Percentiles rank a stretch among this genome's conserved stretches.
phyloP scores from a whole-genome alignment of 2,888 invertebrate genomes.

The Oscheius sp. region DNA sequence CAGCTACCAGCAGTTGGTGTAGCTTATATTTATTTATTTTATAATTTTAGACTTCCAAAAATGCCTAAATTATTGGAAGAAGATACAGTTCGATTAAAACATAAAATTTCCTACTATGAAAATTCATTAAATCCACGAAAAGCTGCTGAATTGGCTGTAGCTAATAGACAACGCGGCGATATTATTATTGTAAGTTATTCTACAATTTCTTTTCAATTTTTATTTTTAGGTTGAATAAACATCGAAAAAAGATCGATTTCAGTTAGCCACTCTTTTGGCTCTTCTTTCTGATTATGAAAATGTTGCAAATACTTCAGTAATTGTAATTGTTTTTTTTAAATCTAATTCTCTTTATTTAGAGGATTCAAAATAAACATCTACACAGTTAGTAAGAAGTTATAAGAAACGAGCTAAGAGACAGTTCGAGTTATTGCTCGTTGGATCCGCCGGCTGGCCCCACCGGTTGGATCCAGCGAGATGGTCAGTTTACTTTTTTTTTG shows the following conservation, averaged over 20 bases:
- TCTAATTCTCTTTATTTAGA: not conserved
- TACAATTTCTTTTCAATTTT: not conserved
- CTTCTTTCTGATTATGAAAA: not conserved
- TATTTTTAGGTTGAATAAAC: conserved; percentile 11
- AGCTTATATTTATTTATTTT: not conserved
- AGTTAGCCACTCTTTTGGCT: not conserved
- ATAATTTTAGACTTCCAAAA: not conserved
- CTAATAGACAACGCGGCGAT: conserved; percentile 3
- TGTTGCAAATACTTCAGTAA: not conserved
- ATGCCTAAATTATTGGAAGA: not conserved
- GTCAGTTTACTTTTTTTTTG: too few species aligned
- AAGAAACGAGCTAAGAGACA: too few species aligned
- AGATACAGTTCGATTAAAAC: conserved; percentile 11
- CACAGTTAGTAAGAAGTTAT: too few species aligned
- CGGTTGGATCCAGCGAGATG: too few species aligned
- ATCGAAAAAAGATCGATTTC: not conserved
- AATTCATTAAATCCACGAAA: not conserved
- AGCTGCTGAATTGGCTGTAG: not conserved
- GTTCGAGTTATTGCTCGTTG: too few species aligned
- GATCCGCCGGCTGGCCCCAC: too few species aligned
- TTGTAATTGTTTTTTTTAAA: not conserved
- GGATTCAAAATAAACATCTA: not conserved
- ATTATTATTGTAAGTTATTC: conserved; percentile 5
- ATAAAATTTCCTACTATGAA: not conserved
- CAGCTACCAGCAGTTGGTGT: too few species aligned